Conservation (phyloP, 2,797 vertebrate genomes). For the Anabacerthia variegaticeps region DNA sequence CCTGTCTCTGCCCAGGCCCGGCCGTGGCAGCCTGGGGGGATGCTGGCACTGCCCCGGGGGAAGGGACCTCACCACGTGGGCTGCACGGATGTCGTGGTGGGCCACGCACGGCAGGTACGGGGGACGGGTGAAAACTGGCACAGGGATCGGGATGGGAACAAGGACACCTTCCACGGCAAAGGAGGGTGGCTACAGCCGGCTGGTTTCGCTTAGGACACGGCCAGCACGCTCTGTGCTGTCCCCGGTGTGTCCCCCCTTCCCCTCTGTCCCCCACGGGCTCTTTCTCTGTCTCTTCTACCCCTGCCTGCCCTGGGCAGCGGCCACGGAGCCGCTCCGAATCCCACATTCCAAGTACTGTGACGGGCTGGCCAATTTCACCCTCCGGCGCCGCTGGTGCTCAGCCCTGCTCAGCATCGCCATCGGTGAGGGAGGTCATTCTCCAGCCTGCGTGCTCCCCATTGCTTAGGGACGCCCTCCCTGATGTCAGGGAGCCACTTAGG, state of each 20-base stretch:
- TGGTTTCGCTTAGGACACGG: rapidly evolving
- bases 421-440: slow-evolving; percentile 54
- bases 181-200: background rate
- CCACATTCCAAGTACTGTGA: slow-evolving; percentile 68
- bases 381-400: slow-evolving; percentile 52
- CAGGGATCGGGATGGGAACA: background rate
- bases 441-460: background rate
- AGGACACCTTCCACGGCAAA: background rate
- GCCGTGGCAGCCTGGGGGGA: slow-evolving; percentile 50
- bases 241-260: background rate
- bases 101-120: slow-evolving; percentile 61
- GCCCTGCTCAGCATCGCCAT: slow-evolving; percentile 55
- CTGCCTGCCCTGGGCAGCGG: background rate
- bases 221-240: rapidly evolving
- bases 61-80: slow-evolving; percentile 64
- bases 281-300: slow-evolving; percentile 79
- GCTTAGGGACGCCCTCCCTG: background rate
- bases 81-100: slow-evolving; percentile 77
- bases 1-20: rapidly evolving
- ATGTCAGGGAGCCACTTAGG: background rate
- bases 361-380: slow-evolving; percentile 40
- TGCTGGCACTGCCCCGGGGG: slow-evolving; percentile 45
- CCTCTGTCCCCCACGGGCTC: slow-evolving; percentile 63
- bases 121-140: background rate
- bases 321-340: slow-evolving; percentile 66